Percentiles rank a stretch among this genome's conserved stretches.
These are phyloP conservation scores for Abramis brama DNA, from an alignment of 2,113 vertebrate species.

Conservation along the genomic window DNA sequence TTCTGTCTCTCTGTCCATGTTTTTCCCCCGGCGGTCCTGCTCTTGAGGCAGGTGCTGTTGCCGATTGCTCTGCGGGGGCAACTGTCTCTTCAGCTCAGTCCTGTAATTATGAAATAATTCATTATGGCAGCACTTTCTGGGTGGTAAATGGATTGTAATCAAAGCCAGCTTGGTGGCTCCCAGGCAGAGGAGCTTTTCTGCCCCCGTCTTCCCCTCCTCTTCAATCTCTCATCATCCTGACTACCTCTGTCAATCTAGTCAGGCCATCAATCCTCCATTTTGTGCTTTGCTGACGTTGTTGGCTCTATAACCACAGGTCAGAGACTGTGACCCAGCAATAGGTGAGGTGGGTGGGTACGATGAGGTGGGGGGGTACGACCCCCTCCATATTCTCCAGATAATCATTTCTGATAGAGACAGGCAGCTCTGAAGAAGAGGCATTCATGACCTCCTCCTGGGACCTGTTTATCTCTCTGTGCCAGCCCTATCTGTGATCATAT, in stretches of 20 bases:
- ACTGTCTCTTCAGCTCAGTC: slow-evolving; percentile 30
- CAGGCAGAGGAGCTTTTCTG: slow-evolving; percentile 3
- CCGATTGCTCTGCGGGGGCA: slow-evolving; percentile 32
- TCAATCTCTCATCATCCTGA: background rate
- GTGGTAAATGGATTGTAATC: slow-evolving; percentile 51
- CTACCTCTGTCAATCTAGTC: background rate
- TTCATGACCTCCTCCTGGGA: slow-evolving; percentile 37
- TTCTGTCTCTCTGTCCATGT: slow-evolving; percentile 1
- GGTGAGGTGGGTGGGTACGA: background rate
- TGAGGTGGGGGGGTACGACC: background rate
- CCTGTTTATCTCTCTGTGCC: slow-evolving; percentile 28
- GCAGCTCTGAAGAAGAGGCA: slow-evolving; percentile 14
- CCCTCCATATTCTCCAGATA: slow-evolving; percentile 2
- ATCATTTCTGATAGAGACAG: slow-evolving; percentile 14
- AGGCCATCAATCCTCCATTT: background rate
- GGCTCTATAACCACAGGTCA: background rate
- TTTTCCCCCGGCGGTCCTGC: background rate
- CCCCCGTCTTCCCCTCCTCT: slow-evolving; percentile 13
- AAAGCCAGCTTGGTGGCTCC: slow-evolving; percentile 34
- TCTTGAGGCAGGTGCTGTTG: slow-evolving; percentile 40
- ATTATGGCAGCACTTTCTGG: slow-evolving; percentile 47
- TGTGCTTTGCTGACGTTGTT: slow-evolving; percentile 4
- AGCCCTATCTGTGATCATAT: slow-evolving; percentile 44
- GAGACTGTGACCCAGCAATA: background rate
- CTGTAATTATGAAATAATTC: slow-evolving; percentile 57